Evolutionary conservation across 1,140 invertebrate genomes (phyloP), one percentile per base, ranked within the genome.

Genomic region (Listronotus oregonensis): DNA sequence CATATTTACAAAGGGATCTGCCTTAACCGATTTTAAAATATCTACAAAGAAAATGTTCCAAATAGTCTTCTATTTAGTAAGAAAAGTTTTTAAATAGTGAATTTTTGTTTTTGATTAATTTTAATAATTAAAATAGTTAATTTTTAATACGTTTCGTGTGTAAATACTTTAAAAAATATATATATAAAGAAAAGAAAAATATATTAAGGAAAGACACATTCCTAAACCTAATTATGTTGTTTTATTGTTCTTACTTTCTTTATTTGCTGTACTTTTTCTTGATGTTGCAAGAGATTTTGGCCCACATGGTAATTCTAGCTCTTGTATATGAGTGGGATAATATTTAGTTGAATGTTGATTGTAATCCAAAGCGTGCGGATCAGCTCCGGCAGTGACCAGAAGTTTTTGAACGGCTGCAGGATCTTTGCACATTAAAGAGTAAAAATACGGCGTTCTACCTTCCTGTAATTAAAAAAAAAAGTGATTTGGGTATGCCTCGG

Each of bases 401-500:
- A 87, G 71, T 68, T 85, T 84, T 80, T 90, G 90, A 56, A 88
- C 83, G 0, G 78, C 75, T 34, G 85, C 83, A 14, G 86, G 82
- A 68, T 90, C 84, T 52, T 83, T 84, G 64, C 88, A 87, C 46
- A 85, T 85, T 0, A 87, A 85, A 18, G 89, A 90, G 79, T 94
- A 95, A 79, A 95, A 93, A 46, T 94, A 82, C 4, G 92, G 85
- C 10, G 89, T 93, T 68, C 92, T 83, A 10, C 90, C 90, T 69
- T 90, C 87, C 85, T 90, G 64, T 15, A 76, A 71, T 40, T 6
- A 17, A 42, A 42, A 40, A 18, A 55, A 14, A 12, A 3, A 14
- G 40, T 12, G 14, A 3, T 3, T 7, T 3, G 14, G 11, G 14
- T 7, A 8, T 40, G 12, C 12, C 37, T 8, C 7, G 12, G 37